These are phyloP conservation scores for Amyelois transitella DNA, from an alignment of 1,140 invertebrate species.

Conservation along the genomic window DNA sequence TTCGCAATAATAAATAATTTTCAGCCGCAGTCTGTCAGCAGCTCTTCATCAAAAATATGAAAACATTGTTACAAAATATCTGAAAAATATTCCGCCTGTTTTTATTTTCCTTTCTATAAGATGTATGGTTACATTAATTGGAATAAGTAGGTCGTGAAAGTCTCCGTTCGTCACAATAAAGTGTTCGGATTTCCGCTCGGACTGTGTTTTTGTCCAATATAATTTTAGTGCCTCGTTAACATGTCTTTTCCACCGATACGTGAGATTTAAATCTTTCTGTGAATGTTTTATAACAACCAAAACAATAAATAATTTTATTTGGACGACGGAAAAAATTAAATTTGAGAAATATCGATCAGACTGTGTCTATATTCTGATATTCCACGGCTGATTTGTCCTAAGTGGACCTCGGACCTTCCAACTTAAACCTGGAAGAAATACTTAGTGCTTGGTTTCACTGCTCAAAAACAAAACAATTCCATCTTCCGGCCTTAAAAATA, in stretches of 20 bases:
- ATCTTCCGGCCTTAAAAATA: too few species aligned
- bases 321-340: too few species aligned
- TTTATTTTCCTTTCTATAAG: slow-evolving; percentile 4
- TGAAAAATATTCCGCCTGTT: background rate
- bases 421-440: too few species aligned
- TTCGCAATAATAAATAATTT: background rate
- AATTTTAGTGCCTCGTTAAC: slow-evolving; percentile 4
- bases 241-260: background rate
- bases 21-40: background rate
- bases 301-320: too few species aligned
- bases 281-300: background rate
- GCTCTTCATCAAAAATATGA: background rate
- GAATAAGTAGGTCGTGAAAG: slow-evolving; percentile 18
- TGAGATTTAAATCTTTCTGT: slow-evolving; percentile 7
- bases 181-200: slow-evolving; percentile 7
- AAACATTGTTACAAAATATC: background rate
- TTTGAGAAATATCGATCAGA: too few species aligned
- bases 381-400: too few species aligned
- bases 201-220: background rate
- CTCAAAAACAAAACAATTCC: too few species aligned
- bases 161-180: slow-evolving; percentile 12
- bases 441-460: too few species aligned
- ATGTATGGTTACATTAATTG: slow-evolving; percentile 14
- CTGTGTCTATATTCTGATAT: too few species aligned
- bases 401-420: too few species aligned